A percentile compares a stretch with the other conserved stretches of the same genome.
Conservation (phyloP, 92 coral and sea anemone genomes). For the Meandrina meandrites region DNA sequence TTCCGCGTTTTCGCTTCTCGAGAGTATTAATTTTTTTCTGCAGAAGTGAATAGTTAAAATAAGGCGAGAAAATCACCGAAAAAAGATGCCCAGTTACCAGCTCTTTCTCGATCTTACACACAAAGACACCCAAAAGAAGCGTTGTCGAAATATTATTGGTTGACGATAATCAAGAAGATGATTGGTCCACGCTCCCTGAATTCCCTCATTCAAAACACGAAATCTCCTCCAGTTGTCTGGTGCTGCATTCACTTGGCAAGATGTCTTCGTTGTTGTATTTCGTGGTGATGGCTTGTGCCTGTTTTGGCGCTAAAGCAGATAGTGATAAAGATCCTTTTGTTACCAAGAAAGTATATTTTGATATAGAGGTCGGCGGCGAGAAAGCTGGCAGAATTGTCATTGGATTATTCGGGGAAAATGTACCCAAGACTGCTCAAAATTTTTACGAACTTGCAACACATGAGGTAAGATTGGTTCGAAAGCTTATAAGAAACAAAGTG, state of each 20-base stretch:
- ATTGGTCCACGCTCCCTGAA: conserved; percentile 29
- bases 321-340: conserved; percentile 33
- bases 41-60: neutral
- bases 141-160: conserved; percentile 35
- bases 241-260: conserved; percentile 27
- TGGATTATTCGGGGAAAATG: conserved; percentile 87
- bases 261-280: conserved; percentile 46
- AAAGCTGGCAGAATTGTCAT: conserved; percentile 81
- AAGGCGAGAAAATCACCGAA: neutral
- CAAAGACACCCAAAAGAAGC: neutral
- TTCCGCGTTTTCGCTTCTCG: neutral
- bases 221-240: neutral
- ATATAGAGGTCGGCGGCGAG: conserved; percentile 80
- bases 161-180: neutral
- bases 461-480: conserved; percentile 60
- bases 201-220: neutral
- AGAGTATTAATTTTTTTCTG: neutral
- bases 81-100: neutral
- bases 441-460: conserved; percentile 77
- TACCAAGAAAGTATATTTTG: conserved; percentile 78
- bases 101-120: neutral
- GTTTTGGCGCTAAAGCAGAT: conserved; percentile 46
- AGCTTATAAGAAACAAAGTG: neutral
- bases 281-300: conserved; percentile 36
- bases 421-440: conserved; percentile 87